phyloP scores from a whole-genome alignment of 2,888 invertebrate species.

The Gari tellinella region DNA sequence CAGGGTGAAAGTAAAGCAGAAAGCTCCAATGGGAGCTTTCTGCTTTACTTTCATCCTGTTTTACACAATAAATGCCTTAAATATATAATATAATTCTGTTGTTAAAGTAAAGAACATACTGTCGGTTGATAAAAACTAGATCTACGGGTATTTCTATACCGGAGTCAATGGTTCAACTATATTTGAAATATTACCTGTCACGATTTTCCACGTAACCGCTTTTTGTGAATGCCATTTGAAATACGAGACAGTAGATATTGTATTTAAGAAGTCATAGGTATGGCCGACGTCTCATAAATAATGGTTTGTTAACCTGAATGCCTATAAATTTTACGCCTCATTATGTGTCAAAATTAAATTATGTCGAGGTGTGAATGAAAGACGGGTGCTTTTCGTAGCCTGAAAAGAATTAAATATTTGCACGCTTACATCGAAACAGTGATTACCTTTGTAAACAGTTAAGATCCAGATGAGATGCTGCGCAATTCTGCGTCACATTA shows the following conservation, averaged over 20 bases:
- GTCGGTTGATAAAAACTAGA: too few relatives aligned
- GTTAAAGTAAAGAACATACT: too few relatives aligned
- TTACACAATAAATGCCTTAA: too few relatives aligned
- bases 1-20: too few relatives aligned
- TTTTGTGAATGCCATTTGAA: conserved; percentile 52
- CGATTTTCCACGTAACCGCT: conserved; percentile 53
- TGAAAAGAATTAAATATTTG: too few relatives aligned
- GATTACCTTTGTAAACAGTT: too few relatives aligned
- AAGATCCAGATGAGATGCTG: too few relatives aligned
- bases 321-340: conserved; percentile 39
- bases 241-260: conserved; percentile 44
- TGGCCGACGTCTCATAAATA: conserved; percentile 44
- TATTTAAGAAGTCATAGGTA: conserved; percentile 45
- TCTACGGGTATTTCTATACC: conserved; percentile 9
- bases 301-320: conserved; percentile 24
- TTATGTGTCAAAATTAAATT: conserved; percentile 53
- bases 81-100: too few relatives aligned
- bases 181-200: conserved; percentile 57
- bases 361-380: conserved; percentile 34
- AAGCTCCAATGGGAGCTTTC: too few relatives aligned
- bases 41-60: too few relatives aligned
- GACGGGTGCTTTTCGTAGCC: conserved; percentile 2
- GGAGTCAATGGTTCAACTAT: conserved; percentile 50
- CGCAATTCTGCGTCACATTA: too few relatives aligned
- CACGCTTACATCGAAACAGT: too few relatives aligned